Evolutionary conservation across 2,797 vertebrate genomes (phyloP).

Genomic region (Xenopus petersii): DNA sequence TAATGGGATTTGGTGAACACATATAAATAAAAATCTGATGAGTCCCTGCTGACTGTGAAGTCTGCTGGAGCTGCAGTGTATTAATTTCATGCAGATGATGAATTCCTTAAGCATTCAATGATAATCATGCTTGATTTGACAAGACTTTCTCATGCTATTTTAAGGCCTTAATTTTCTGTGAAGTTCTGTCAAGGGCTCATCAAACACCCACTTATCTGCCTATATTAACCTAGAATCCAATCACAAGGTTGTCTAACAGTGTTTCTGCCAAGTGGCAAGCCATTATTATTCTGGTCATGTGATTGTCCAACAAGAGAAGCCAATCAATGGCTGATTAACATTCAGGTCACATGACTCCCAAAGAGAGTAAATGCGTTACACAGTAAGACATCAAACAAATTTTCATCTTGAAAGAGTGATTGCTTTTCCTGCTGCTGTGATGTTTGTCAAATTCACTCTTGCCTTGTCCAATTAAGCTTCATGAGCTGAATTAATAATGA

Average conservation of each 20-base stretch:
- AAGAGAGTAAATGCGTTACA: slow-evolving; percentile 80
- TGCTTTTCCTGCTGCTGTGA: slow-evolving; percentile 84
- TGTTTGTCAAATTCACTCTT: slow-evolving; percentile 82
- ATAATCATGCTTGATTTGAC: slow-evolving; percentile 84
- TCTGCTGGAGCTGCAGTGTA: slow-evolving; percentile 74
- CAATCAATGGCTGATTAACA: slow-evolving; percentile 81
- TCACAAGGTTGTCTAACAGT: slow-evolving; percentile 70
- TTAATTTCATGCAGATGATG: slow-evolving; percentile 84
- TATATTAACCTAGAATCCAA: slow-evolving; percentile 76
- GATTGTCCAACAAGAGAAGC: slow-evolving; percentile 74
- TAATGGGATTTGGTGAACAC: slow-evolving; percentile 82
- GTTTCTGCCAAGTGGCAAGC: slow-evolving; percentile 53
- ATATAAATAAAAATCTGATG: slow-evolving; percentile 82
- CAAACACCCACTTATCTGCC: slow-evolving; percentile 78
- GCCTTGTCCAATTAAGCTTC: slow-evolving; percentile 82
- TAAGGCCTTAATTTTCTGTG: slow-evolving; percentile 81
- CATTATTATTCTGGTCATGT: slow-evolving; percentile 74
- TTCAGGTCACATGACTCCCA: slow-evolving; percentile 76
- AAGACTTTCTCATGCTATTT: slow-evolving; percentile 84
- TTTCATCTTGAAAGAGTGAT: slow-evolving; percentile 85
- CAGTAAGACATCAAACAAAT: slow-evolving; percentile 86
- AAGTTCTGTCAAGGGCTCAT: slow-evolving; percentile 83
- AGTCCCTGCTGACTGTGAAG: slow-evolving; percentile 73
- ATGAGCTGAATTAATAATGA: slow-evolving; percentile 81
- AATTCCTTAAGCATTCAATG: slow-evolving; percentile 78